A percentile compares a stretch with the other conserved stretches of the same genome.
phyloP scores from a whole-genome alignment of 1,140 invertebrate species.

The Popillia japonica region DNA sequence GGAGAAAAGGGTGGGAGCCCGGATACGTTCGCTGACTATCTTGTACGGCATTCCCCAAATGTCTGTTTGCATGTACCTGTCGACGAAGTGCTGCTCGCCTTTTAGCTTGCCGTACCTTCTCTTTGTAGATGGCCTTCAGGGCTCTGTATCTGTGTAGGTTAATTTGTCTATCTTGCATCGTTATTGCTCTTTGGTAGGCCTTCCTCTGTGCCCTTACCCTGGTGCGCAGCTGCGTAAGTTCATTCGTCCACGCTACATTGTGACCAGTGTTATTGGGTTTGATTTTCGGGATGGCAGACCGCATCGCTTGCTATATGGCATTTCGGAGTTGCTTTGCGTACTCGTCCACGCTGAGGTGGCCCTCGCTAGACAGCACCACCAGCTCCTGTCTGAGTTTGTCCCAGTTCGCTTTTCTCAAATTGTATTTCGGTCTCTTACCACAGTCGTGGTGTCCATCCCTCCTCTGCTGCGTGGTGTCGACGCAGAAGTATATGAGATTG shows the following conservation, averaged over 20 bases:
- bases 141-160: not conserved
- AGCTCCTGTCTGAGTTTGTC: not conserved
- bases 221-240: not conserved
- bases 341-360: not conserved
- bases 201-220: not conserved
- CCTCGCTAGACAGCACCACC: not conserved
- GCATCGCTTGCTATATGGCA: not conserved
- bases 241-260: not conserved
- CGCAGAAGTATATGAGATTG: not conserved
- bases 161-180: not conserved
- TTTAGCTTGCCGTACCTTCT: not conserved
- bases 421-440: not conserved
- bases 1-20: slow-evolving; percentile 20
- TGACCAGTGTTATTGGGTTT: no score
- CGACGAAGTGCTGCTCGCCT: not conserved
- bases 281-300: not conserved
- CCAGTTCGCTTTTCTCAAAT: not conserved
- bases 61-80: not conserved
- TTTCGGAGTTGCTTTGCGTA: not conserved
- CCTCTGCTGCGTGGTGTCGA: not conserved
- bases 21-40: not conserved
- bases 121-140: not conserved
- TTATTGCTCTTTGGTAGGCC: not conserved
- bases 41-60: slow-evolving; percentile 29
- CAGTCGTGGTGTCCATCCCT: no score